phyloP scores from a whole-genome alignment of 2,797 vertebrate species.

The Botia almorhae region DNA sequence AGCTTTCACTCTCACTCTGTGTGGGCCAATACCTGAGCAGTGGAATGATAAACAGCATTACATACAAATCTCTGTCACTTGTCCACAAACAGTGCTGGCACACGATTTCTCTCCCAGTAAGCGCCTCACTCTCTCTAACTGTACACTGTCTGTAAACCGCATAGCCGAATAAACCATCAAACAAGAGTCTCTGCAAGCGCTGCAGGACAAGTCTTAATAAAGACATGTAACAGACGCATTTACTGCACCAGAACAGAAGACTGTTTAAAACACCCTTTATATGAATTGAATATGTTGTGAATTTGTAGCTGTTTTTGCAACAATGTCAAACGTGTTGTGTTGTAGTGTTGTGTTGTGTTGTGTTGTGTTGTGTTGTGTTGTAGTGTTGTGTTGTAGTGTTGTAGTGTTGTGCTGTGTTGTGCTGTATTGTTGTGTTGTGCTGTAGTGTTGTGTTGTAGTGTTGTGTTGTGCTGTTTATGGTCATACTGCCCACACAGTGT shows the following conservation, averaged over 20 bases:
- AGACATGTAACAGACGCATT: not conserved
- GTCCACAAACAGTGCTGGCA: conserved; percentile 62
- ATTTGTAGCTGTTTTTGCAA: not conserved
- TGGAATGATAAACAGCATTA: conserved; percentile 69
- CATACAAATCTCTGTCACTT: conserved; percentile 70
- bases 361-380: not conserved
- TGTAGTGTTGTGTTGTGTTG: not conserved
- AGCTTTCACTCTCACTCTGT: conserved; percentile 59
- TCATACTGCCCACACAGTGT: conserved; percentile 5
- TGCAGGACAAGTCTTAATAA: conserved; percentile 8
- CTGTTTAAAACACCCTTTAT: not conserved
- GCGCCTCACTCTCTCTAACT: conserved; percentile 29
- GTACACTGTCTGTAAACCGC: conserved; percentile 11
- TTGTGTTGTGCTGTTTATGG: not conserved
- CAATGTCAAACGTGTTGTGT: not conserved
- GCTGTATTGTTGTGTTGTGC: not conserved
- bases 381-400: not conserved
- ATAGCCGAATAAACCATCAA: conserved; percentile 41
- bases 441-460: no score
- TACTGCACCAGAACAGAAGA: not conserved
- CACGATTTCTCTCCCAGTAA: conserved; percentile 58
- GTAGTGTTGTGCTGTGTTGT: not conserved
- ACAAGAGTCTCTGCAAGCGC: conserved; percentile 4
- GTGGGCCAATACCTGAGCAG: conserved; percentile 59
- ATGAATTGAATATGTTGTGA: conserved; percentile 1